Base-by-base conservation (phyloP, 2,888 invertebrate species). In the Limnephilus rhombicus region DNA sequence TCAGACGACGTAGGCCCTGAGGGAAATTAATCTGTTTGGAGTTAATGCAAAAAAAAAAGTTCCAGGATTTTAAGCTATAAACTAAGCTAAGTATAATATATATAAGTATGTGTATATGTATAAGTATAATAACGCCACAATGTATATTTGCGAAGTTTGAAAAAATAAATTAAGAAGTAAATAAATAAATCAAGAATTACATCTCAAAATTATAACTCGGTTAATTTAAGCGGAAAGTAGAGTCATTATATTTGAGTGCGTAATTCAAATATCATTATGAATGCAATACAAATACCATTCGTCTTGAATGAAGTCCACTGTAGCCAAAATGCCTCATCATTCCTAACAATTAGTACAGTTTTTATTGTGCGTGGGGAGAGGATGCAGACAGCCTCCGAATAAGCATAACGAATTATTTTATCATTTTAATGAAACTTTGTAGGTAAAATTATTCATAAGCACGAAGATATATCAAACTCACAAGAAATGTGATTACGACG, bases 311-410 rank as follows among this genome's bases (percentile, higher is more conserved):
- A n/a, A 87, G 31, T 68, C 34, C 45, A 5, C 41, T 49, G 49
- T 31, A 29, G 49, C 49, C 15, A 53, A 87, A 87, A 15, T 68
- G 87, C 87, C 31, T 18, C 87, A 87, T 87, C 87, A 87, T 53
- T 87, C 31, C 24, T 5, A 31, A 87, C 87, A 91, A 91, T 91
- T 91, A 86, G 45, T 37, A 81, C 87, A 91, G 41, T 41, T 34
- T 15, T 45, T 34, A 86, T 81, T 80, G 37, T 29, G 86, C 53
- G 91, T 87, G 91, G 87, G 91, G 41, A 91, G 81, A 91, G 91
- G 91, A 91, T 91, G 91, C 80, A 86, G 91, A 80, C 91, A 37
- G 68, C 80, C 37, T 87, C 87, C 31, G 85, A 83, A 90, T 53
- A 45, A 83, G 87, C 87, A 31, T 34, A 53, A 31, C 18, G 29